Percentiles rank a stretch among this genome's conserved stretches.
phyloP scores from a whole-genome alignment of 1,140 invertebrate species.

The Chironomus striatipennis region DNA sequence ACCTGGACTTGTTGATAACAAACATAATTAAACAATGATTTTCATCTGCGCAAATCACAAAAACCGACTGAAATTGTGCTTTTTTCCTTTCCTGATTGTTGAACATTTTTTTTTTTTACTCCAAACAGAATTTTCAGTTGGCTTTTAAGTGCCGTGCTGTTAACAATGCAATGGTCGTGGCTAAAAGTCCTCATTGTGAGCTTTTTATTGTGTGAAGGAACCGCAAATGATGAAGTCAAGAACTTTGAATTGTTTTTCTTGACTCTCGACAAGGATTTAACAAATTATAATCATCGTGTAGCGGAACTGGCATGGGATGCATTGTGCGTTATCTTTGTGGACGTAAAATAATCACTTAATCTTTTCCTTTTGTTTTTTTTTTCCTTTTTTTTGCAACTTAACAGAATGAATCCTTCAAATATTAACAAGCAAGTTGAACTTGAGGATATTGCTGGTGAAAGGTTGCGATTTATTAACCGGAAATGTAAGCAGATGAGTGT shows the following conservation, averaged over 20 bases:
- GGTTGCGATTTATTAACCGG: not conserved
- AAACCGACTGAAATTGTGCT: not conserved
- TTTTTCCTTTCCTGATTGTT: not conserved
- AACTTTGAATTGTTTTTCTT: not conserved
- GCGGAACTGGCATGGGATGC: not conserved
- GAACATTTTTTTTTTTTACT: not conserved
- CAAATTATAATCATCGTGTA: not conserved
- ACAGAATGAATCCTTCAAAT: not conserved
- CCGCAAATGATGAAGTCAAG: not conserved
- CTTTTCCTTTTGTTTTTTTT: not conserved
- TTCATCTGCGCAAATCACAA: slow-evolving; percentile 6
- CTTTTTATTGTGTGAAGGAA: not conserved
- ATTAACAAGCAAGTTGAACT: not conserved
- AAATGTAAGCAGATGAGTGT: slow-evolving; percentile 28
- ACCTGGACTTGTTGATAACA: not conserved
- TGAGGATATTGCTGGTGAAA: not conserved
- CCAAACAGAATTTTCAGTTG: not conserved
- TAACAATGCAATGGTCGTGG: not conserved
- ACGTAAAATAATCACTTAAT: not conserved
- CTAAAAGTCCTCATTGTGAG: not conserved
- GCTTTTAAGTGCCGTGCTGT: not conserved
- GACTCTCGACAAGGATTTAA: not conserved
- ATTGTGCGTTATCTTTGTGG: not conserved
- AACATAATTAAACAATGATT: not conserved
- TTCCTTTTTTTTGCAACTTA: no score